These are phyloP conservation scores for Metaphire vulgaris DNA, from an alignment of 1,140 invertebrate species.

Conservation along the genomic window DNA sequence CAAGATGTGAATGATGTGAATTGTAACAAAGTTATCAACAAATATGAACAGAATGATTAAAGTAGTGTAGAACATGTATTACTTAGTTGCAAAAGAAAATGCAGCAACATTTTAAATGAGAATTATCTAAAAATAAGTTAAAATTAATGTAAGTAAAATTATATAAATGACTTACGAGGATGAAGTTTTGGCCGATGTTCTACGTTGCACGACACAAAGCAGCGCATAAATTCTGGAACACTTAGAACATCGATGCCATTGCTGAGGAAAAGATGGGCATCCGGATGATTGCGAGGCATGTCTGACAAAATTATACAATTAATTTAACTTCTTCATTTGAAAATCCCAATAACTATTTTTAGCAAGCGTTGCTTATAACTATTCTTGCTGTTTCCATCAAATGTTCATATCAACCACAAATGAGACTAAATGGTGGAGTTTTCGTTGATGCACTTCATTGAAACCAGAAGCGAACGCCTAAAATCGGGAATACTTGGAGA, in stretches of 20 bases:
- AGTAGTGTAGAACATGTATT: neutral
- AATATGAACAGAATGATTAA: neutral
- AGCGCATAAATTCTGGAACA: slow-evolving; percentile 18
- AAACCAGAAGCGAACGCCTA: too few species aligned
- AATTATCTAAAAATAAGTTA: neutral
- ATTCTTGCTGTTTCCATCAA: too few species aligned
- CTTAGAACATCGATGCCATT: slow-evolving; percentile 19
- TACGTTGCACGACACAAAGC: slow-evolving; percentile 17
- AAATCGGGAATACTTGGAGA: too few species aligned
- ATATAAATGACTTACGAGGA: neutral
- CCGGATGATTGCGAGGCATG: slow-evolving; percentile 18
- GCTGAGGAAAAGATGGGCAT: slow-evolving; percentile 7
- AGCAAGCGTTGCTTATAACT: too few species aligned
- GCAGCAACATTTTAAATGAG: too few species aligned
- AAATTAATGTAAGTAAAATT: neutral
- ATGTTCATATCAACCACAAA: too few species aligned
- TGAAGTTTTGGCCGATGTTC: slow-evolving; percentile 13
- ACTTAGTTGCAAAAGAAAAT: neutral
- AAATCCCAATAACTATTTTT: too few species aligned
- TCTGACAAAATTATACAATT: slow-evolving; percentile 7
- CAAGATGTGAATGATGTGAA: too few species aligned
- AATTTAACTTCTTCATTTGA: too few species aligned
- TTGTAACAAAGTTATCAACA: neutral
- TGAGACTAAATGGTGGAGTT: too few species aligned
- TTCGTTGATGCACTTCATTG: too few species aligned